Evolutionary conservation across 92 coral and sea anemone species (phyloP).

Genomic region (Paragorgia papillata): DNA sequence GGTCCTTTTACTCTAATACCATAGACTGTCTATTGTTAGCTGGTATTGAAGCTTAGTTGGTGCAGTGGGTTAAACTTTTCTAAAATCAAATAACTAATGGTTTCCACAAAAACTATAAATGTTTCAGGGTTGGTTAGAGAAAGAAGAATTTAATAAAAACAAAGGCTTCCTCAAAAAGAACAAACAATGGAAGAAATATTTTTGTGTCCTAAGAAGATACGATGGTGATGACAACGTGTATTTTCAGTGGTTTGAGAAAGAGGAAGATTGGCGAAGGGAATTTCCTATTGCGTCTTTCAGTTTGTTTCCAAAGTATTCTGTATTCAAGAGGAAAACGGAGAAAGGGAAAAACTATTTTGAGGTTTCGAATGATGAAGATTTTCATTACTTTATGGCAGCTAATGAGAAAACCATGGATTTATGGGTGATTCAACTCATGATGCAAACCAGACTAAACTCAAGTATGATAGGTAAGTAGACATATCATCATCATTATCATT

Average conservation of each 20-base stretch:
- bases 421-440: constrained; percentile 95
- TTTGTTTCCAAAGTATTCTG: constrained; percentile 85
- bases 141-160: constrained; percentile 67
- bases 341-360: constrained; percentile 84
- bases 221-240: constrained; percentile 84
- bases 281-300: constrained; percentile 86
- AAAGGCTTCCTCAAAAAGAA: constrained; percentile 91
- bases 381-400: constrained; percentile 75
- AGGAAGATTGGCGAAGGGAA: constrained; percentile 88
- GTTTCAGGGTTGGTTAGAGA: constrained; percentile 90
- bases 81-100: neutral
- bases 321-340: constrained; percentile 71
- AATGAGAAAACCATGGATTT: constrained; percentile 91
- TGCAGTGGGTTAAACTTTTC: too few relatives aligned
- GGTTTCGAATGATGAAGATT: constrained; percentile 80
- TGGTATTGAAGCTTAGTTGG: too few relatives aligned
- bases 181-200: constrained; percentile 90
- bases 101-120: neutral
- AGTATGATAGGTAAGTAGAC: constrained; percentile 75
- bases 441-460: constrained; percentile 87
- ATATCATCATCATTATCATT: too few relatives aligned
- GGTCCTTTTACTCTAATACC: too few relatives aligned
- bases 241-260: constrained; percentile 94
- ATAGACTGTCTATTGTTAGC: too few relatives aligned
- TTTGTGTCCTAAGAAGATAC: constrained; percentile 77